A percentile compares a stretch with the other conserved stretches of the same genome.
Conservation (phyloP, 2,888 invertebrate genomes). For the Cylindroiulus punctatus region DNA sequence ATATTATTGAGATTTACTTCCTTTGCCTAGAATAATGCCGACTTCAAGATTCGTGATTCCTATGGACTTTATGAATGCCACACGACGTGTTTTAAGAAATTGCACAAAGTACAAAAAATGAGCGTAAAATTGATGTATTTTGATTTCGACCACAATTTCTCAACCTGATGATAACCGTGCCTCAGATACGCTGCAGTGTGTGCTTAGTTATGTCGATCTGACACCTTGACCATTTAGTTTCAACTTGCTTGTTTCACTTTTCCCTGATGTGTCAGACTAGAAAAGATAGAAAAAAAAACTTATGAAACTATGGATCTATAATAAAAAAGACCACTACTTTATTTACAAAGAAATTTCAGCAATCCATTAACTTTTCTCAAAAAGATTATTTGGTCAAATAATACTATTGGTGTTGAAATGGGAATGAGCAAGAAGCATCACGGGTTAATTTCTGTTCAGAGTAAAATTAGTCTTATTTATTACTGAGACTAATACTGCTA, state of each 20-base stretch:
- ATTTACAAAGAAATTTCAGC: no score
- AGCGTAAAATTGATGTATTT: constrained; percentile 37
- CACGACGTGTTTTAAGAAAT: constrained; percentile 29
- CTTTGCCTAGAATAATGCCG: constrained; percentile 40
- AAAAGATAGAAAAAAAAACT: constrained; percentile 8
- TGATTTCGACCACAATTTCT: constrained; percentile 57
- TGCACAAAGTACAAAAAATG: constrained; percentile 39
- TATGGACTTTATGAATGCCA: constrained; percentile 22
- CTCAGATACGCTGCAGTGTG: constrained; percentile 61
- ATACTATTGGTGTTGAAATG: no score
- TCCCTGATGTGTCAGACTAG: constrained; percentile 52
- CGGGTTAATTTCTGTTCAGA: no score
- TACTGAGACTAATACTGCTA: no score
- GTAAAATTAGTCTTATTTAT: no score
- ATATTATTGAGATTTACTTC: constrained; percentile 47
- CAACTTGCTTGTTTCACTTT: constrained; percentile 43
- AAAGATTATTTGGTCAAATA: no score
- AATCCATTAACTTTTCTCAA: no score
- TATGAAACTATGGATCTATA: no score
- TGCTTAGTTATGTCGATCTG: constrained; percentile 39
- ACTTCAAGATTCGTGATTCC: constrained; percentile 29
- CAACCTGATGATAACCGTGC: constrained; percentile 58
- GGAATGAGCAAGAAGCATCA: no score
- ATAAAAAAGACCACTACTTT: no score
- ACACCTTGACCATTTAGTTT: constrained; percentile 52